phyloP scores from a whole-genome alignment of 2,797 vertebrate species.

The Chelmon rostratus region DNA sequence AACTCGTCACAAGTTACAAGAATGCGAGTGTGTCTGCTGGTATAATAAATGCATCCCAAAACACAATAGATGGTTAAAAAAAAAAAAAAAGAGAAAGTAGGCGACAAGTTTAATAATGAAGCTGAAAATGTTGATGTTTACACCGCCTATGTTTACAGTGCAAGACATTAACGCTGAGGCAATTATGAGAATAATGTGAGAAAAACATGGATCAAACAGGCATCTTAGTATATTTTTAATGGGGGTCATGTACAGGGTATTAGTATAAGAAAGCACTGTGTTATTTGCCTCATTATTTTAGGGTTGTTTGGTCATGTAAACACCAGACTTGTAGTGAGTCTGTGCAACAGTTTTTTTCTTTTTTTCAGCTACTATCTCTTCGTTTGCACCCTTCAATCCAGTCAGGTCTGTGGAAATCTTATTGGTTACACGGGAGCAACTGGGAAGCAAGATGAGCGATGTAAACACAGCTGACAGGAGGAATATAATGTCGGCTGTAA shows the following conservation, averaged over 20 bases:
- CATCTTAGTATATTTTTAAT: slow-evolving; percentile 51
- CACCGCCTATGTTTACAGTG: slow-evolving; percentile 2
- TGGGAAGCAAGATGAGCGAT: slow-evolving; percentile 17
- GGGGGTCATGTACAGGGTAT: slow-evolving; percentile 38
- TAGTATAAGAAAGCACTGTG: slow-evolving; percentile 30
- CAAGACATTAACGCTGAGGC: slow-evolving; percentile 19
- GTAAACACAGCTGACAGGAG: slow-evolving; percentile 34
- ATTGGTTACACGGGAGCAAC: slow-evolving; percentile 41
- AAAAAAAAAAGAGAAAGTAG: neutral
- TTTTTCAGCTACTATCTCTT: slow-evolving; percentile 21
- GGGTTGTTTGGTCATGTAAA: slow-evolving; percentile 51
- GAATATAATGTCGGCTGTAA: slow-evolving; percentile 2
- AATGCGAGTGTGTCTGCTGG: neutral
- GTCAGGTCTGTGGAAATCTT: slow-evolving; percentile 41
- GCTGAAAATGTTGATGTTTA: slow-evolving; percentile 15
- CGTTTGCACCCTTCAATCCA: slow-evolving; percentile 47
- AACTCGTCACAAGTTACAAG: slow-evolving; percentile 1
- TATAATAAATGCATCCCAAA: neutral
- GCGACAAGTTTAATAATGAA: slow-evolving; percentile 17
- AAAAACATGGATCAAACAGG: slow-evolving; percentile 46
- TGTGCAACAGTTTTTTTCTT: neutral
- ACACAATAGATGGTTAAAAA: neutral
- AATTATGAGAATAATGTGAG: slow-evolving; percentile 42
- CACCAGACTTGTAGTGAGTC: slow-evolving; percentile 24
- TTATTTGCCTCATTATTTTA: slow-evolving; percentile 53